These are phyloP conservation scores for Mylabris phalerata DNA, from an alignment of 1,140 invertebrate species.

Conservation along the genomic window DNA sequence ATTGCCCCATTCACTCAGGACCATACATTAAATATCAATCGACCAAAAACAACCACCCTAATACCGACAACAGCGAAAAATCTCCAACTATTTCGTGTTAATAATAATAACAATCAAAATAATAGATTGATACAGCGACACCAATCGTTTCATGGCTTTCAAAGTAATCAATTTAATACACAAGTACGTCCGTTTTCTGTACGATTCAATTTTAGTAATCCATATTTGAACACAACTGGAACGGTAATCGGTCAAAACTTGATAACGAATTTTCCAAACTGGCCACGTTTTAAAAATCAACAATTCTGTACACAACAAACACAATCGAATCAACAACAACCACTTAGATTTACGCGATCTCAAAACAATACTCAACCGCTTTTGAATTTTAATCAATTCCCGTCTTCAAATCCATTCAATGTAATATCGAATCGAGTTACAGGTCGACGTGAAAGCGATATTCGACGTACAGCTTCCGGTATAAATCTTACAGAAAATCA, in stretches of 20 bases:
- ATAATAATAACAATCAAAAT: neutral
- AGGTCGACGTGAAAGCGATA: conserved; percentile 29
- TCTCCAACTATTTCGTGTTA: too few species aligned
- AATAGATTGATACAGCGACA: conserved; percentile 27
- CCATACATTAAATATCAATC: conserved; percentile 16
- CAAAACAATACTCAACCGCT: conserved; percentile 9
- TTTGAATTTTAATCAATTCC: conserved; percentile 12
- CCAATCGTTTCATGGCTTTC: conserved; percentile 40
- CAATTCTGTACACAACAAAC: neutral
- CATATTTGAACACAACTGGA: neutral
- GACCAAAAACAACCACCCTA: conserved; percentile 24
- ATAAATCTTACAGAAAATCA: conserved; percentile 18
- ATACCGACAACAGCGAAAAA: conserved; percentile 3
- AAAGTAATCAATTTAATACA: conserved; percentile 15
- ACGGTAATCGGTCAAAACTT: too few species aligned
- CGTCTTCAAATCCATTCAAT: conserved; percentile 12
- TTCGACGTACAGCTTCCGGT: conserved; percentile 27
- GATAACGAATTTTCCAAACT: neutral
- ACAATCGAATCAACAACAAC: neutral
- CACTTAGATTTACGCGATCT: neutral
- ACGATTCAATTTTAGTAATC: conserved; percentile 11
- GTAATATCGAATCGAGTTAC: conserved; percentile 14
- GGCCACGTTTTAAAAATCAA: neutral
- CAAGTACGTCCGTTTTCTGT: neutral
- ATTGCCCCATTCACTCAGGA: conserved; percentile 39